Percentiles rank a stretch among this genome's conserved stretches.
Conservation (phyloP, 2,888 invertebrate genomes). For the Paralinhomoeus sp. region DNA sequence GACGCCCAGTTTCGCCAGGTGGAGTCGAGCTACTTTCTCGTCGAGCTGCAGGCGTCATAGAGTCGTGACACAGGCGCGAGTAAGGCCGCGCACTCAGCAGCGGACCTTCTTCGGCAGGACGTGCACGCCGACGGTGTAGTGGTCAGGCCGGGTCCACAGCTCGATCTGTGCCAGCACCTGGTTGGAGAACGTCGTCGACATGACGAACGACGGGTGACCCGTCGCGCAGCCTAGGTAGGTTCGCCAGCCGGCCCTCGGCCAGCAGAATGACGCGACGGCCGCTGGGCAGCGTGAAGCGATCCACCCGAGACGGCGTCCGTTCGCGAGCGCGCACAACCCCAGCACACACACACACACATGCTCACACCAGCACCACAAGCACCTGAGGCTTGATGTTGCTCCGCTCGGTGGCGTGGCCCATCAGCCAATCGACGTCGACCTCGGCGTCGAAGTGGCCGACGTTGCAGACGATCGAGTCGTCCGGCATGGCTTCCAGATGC, state of each 20-base stretch:
- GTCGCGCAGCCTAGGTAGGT: constrained; percentile 94
- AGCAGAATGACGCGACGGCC: constrained; percentile 77
- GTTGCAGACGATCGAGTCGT: constrained; percentile 92
- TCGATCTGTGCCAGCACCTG: constrained; percentile 94
- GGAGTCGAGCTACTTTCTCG: constrained; percentile 85
- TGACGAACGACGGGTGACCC: constrained; percentile 95
- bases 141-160: constrained; percentile 60
- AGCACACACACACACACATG: too few relatives aligned
- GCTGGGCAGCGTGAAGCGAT: constrained; percentile 63
- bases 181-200: constrained; percentile 97
- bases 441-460: constrained; percentile 98
- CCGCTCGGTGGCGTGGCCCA: constrained; percentile 61
- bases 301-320: too few relatives aligned
- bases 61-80: too few relatives aligned
- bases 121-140: constrained; percentile 68
- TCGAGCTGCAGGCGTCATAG: constrained; percentile 41
- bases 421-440: constrained; percentile 82
- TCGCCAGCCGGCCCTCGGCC: constrained; percentile 86
- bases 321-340: too few relatives aligned
- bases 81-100: too few relatives aligned
- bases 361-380: too few relatives aligned
- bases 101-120: constrained; percentile 52
- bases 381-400: constrained; percentile 77
- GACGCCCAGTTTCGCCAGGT: constrained; percentile 82
- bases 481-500: constrained; percentile 71